These are phyloP conservation scores for Mya arenaria DNA, from an alignment of 1,140 invertebrate genomes.

Conservation along the genomic window DNA sequence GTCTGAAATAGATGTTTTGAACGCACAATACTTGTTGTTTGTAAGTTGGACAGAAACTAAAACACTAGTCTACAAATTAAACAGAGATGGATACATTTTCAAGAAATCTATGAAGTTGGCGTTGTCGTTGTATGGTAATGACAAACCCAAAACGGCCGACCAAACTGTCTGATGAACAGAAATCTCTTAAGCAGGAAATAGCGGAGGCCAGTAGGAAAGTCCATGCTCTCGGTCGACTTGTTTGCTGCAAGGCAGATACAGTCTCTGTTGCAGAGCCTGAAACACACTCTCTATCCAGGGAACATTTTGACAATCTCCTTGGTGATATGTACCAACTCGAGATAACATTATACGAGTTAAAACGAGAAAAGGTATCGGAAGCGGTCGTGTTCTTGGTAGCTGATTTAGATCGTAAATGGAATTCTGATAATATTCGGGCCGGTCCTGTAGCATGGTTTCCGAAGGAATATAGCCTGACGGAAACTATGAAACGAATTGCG, in stretches of 20 bases:
- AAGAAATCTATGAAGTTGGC: neutral
- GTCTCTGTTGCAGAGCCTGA: neutral
- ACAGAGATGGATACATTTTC: conserved; percentile 1
- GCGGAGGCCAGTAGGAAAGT: neutral
- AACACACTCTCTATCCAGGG: neutral
- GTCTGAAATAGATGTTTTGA: conserved; percentile 39
- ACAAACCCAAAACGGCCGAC: conserved; percentile 10
- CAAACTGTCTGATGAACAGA: neutral
- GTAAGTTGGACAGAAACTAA: conserved; percentile 10
- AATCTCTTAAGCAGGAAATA: neutral
- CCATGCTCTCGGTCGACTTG: neutral
- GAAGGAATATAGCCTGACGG: neutral
- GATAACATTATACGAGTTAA: neutral
- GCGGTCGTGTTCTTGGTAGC: neutral
- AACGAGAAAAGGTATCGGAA: neutral
- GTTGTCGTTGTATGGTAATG: neutral
- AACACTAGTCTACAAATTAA: neutral
- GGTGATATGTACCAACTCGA: neutral
- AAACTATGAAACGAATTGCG: neutral
- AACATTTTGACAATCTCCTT: neutral
- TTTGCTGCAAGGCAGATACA: neutral
- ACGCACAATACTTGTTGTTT: neutral
- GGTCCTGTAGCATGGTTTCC: conserved; percentile 1
- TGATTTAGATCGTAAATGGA: neutral
- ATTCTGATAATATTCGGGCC: too few species aligned